Base-by-base conservation (phyloP, 1,140 invertebrate species). In the Tetragonula clypearis region DNA sequence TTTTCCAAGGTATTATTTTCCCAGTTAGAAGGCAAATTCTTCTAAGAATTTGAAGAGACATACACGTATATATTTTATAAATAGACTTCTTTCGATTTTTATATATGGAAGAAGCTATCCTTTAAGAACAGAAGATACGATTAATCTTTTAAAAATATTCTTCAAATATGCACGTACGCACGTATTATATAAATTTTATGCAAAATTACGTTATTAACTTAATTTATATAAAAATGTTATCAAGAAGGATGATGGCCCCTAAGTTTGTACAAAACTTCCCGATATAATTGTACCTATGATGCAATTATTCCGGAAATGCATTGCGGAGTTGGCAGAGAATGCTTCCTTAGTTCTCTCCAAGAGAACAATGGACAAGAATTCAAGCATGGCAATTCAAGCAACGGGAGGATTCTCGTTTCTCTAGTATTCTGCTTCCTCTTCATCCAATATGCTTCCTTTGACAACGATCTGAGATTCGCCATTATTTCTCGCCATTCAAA, bases 281-380 rank as follows among this genome's bases (percentile, higher is more conserved):
- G 72, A 19, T 4, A 6, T n/a, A 74, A 81, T 41, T n/a, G n/a
- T 90, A 96, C 97, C 95, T 98, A 97, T 80, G 97, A 98, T 62
- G 97, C 97, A 17, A 97, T 98, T 87, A 98, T 98, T 68, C 97
- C 97, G 56, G 97, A 96, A 72, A 97, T 97, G 88, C 97, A 98
- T 87, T 97, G 96, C 15, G 97, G 97, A 0, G 97, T 97, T 2
- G 97, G 97, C 86, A 98, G 94, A 17, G 97, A 98, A 88, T 97
- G 96, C 91, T 98, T 98, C 76, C 97, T 95, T 2, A 96, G 96
- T 82, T 97, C 96, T 53, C 97, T 95, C 96, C 97, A 98, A 1
- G 97, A 97, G 8, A 97, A 98, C 15, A 98, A 93, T 56, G 98
- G 95, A 94, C 97, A 97, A 0, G 97, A 97, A 93, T 98, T 97